Base-by-base conservation (phyloP, 2,113 vertebrate genomes). In the Gorsachius goisagi region DNA sequence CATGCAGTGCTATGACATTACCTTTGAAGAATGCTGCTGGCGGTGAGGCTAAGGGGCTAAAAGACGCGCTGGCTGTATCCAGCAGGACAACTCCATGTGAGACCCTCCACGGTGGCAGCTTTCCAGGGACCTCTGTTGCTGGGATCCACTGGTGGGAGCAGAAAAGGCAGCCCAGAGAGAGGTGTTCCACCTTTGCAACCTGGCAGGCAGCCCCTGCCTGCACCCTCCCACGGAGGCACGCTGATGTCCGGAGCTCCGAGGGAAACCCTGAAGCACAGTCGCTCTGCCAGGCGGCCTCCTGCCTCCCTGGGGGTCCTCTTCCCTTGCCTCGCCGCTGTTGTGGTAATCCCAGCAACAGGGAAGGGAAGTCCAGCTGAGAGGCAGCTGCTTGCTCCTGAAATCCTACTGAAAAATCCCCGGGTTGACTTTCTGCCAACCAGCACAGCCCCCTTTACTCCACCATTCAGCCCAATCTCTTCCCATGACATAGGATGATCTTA, bases 321-420 rank as follows among this genome's bases (percentile, higher is more conserved):
- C 53, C 11, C 80, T 52, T 80, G 75, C 24, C 60, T 55, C 58
- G 44, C 66, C 67, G 85, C 71, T 60, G 4, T 53, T 23, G 35
- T n/a, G 72, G 33, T 68, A 91, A 85, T 87, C 63, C 71, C 59
- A 74, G 71, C 32, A 67, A 62, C 3, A 8, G 59, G 45, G 20
- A 76, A 60, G 56, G 59, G 62, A 52, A 33, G n/a, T 73, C 71
- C 75, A 66, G 67, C 82, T 85, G 75, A 88, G 85, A 82, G 75
- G 85, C 94, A 94, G 85, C 82, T 78, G 71, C 88, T 90, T 73
- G 35, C 45, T 95, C 35, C 88, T 90, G 76, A 96, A 96, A 94
- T 52, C 13, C 19, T 64, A 79, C 62, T 35, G 41, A 80, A 95
- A 91, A 95, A 44, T 49, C 27, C n/a, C 17, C 0, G 0, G 3